Base-by-base conservation (phyloP, 30 jellyfish, hydroid and myxozoan genomes). In the Turritopsis dohrnii region DNA sequence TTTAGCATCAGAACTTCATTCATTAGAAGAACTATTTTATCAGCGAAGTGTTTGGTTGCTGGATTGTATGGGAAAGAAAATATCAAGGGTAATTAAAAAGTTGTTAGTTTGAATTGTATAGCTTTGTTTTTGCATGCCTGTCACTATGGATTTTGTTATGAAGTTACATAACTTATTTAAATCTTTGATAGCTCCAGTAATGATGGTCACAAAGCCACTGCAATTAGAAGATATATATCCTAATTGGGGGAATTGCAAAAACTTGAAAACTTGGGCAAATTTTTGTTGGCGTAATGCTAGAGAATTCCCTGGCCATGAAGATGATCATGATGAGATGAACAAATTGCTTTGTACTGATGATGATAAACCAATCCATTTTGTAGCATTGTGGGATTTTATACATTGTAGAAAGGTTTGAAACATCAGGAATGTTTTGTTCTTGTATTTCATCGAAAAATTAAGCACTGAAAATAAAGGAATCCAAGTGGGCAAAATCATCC, bases 11-110 rank as follows among this genome's bases (percentile, higher is more conserved):
- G 96, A 29, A 75, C 89, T 17, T 83, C 94, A 13, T 84, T 84
- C 75, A 89, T 89, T 54, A 66, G 66, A 21, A 26, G 96, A 71
- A 89, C 96, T n/a, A 72, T 89, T 73, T 72, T 74, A 28, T 84
- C 96, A 20, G 96, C 93, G 19, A 41, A 84, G 30, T 89, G 91
- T 53, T 28, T 89, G 65, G 75, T 89, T 66, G 96, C 96, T 80
- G 96, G 96, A 28, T 74, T 89, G 52, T 89, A 79, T 85, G 86
- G 91, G 1, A 89, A 87, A 52, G 41, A 83, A 21, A 66, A 60
- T 17, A 18, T 81, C 8, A 80, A 74, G 81, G 89, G 96, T 89
- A 18, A 54, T 83, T 41, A 13, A 41, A 41, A 41, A 41, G 13
- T 41, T 41, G 60, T 41, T 41, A 41, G 60, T 41, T 41, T 41